Evolutionary conservation across 2,888 invertebrate genomes (phyloP).

Genomic region (Stramonita haemastoma): DNA sequence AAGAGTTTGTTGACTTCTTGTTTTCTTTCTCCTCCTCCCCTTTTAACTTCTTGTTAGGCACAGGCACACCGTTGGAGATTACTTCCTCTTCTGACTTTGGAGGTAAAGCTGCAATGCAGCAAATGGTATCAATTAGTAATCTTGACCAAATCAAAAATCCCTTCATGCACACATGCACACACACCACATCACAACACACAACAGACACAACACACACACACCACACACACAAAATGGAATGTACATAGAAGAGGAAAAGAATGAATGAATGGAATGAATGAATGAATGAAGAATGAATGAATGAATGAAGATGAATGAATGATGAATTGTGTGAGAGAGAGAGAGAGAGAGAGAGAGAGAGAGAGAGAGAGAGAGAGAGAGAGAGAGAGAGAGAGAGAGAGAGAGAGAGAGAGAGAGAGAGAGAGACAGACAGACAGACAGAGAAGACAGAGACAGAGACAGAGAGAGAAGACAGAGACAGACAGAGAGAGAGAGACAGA

Average conservation of each 20-base stretch:
- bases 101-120: slow-evolving; percentile 70
- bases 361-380: no score
- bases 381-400: no score
- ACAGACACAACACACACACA: not conserved
- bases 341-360: no score
- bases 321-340: no score
- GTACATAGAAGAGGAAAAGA: no score
- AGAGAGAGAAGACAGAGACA: not conserved
- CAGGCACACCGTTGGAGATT: slow-evolving; percentile 76
- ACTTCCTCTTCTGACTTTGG: slow-evolving; percentile 76
- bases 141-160: not conserved
- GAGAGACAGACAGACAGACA: no score
- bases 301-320: no score
- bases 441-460: not conserved
- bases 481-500: not conserved
- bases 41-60: slow-evolving; percentile 65
- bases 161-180: not conserved
- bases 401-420: no score
- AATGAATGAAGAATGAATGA: no score
- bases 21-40: slow-evolving; percentile 49
- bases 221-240: not conserved
- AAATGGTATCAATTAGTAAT: not conserved
- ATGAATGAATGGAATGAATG: no score
- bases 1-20: slow-evolving; percentile 15
- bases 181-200: not conserved